phyloP scores from a whole-genome alignment of 2,888 invertebrate genomes.

The Macroteleia sp. region DNA sequence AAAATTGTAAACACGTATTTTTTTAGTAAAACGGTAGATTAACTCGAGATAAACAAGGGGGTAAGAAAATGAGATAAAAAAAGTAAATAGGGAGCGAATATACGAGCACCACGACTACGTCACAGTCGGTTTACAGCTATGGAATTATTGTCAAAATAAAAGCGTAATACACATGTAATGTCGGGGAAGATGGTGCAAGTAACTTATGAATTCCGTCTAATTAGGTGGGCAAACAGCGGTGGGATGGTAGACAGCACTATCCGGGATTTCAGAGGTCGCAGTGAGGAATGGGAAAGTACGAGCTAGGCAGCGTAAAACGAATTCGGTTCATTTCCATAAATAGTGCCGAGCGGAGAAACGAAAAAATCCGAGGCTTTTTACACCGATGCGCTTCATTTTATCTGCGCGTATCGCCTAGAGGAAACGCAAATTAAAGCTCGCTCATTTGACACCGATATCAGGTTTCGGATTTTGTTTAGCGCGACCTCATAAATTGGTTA shows the following conservation, averaged over 20 bases:
- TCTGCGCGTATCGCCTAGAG: constrained; percentile 18
- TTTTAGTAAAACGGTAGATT: too few relatives aligned
- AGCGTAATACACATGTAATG: constrained; percentile 57
- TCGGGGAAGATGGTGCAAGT: constrained; percentile 57
- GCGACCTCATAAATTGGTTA: constrained; percentile 51
- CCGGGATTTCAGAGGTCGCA: constrained; percentile 59
- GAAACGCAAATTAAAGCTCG: constrained; percentile 68
- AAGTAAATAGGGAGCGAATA: too few relatives aligned
- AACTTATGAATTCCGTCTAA: constrained; percentile 80
- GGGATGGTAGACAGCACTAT: constrained; percentile 45
- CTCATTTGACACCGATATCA: constrained; percentile 73
- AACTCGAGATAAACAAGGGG: too few relatives aligned
- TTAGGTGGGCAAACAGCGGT: constrained; percentile 77
- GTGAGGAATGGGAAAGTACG: constrained; percentile 69
- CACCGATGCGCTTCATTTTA: constrained; percentile 16
- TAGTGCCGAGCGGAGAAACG: constrained; percentile 51
- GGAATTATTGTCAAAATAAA: constrained; percentile 71
- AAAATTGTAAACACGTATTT: too few relatives aligned
- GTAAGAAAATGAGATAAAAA: too few relatives aligned
- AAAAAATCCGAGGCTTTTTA: constrained; percentile 10
- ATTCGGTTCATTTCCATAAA: constrained; percentile 63
- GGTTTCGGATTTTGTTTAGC: constrained; percentile 62
- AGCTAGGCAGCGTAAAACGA: constrained; percentile 51
- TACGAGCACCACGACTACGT: too few relatives aligned
- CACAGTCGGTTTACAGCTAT: constrained; percentile 15